Conservation (phyloP, 2,797 vertebrate species). For the Fundulus diaphanus region DNA sequence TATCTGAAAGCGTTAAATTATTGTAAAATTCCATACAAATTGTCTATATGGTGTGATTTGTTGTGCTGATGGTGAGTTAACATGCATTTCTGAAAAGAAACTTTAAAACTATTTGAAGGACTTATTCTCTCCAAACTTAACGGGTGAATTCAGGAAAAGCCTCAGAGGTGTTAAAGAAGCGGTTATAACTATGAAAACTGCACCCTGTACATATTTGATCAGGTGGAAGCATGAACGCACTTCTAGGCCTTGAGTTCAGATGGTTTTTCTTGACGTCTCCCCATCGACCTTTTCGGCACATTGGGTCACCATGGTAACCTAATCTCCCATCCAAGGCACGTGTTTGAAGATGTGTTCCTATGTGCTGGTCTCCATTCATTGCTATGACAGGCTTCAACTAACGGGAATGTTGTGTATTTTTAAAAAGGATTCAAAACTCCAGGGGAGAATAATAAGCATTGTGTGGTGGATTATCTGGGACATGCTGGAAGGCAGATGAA, state of each 20-base stretch:
- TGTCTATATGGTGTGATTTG: not conserved
- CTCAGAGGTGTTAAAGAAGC: too few relatives aligned
- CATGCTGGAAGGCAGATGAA: conserved; percentile 20
- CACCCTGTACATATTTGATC: too few relatives aligned
- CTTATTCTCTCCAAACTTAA: too few relatives aligned
- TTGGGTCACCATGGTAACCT: not conserved
- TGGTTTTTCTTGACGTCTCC: too few relatives aligned
- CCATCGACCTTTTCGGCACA: not conserved
- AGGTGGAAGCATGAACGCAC: too few relatives aligned
- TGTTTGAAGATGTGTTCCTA: not conserved
- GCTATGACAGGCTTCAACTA: not conserved
- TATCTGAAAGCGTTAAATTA: not conserved
- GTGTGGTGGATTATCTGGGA: conserved; percentile 49
- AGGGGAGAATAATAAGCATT: conserved; percentile 43
- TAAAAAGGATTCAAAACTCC: not conserved
- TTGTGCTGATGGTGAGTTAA: too few relatives aligned
- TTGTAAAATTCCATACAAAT: not conserved
- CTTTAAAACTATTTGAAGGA: too few relatives aligned
- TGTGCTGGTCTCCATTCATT: not conserved
- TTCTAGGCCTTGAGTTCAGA: too few relatives aligned
- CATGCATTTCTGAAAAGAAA: too few relatives aligned
- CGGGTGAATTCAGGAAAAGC: too few relatives aligned
- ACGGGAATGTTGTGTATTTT: not conserved
- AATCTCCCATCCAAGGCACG: not conserved
- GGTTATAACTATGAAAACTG: too few relatives aligned